Base-by-base conservation (phyloP, 2,888 invertebrate species). In the Globia sparganii region DNA sequence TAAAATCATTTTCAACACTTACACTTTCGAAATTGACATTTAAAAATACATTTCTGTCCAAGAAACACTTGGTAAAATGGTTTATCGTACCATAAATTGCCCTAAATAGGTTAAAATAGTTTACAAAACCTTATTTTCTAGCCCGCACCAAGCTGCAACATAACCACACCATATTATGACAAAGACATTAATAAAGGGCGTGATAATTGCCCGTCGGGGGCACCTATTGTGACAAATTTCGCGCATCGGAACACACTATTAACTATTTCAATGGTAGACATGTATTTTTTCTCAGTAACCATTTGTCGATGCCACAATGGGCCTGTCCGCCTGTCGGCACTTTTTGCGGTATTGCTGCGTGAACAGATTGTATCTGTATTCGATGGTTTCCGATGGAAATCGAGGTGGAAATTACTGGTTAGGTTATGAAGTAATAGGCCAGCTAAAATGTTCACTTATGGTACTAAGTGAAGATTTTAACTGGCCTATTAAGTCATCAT, bases 221-320 rank as follows among this genome's bases (percentile, higher is more conserved):
- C 85, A 74, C 79, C 92, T 87, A 91, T 96, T 96, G 96, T 96
- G 92, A 94, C 92, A 93, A 93, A 95, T 96, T 95, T 94, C 92
- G 90, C 95, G 96, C 95, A 90, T 93, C 94, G 93, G 86, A 88
- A 91, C 93, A 95, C 95, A 91, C 95, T 94, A 95, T 95, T 95
- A 95, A 92, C 92, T 86, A 91, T 92, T 94, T 93, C 93, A 92
- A 95, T 93, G 88, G 92, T 90, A 85, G 91, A 83, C 82, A 81
- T 92, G 86, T 89, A 72, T 88, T 86, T 89, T 91, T 91, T 88
- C 86, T 87, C n/a, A 56, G 88, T 91, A 93, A 92, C 93, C 90
- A 94, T 95, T 94, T 94, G 94, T 94, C 92, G 89, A 86, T 74
- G 83, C 80, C 86, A 93, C 93, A 92, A 91, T 91, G 90, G 83